Conservation (phyloP, 1,140 invertebrate species). For the Chironomus striatipennis region DNA sequence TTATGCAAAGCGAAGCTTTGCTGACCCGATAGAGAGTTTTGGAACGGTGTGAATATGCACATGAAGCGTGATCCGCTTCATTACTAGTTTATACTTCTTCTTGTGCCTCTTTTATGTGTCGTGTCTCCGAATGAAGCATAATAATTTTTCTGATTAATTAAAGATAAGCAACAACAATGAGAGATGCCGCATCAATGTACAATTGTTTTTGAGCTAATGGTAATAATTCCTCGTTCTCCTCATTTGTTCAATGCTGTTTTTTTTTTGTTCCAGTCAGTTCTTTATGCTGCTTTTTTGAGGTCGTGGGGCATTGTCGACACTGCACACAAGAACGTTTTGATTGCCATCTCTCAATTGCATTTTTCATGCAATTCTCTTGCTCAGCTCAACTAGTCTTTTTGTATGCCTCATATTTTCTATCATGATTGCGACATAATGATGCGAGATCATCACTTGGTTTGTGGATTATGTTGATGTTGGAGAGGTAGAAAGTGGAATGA, state of each 20-base stretch:
- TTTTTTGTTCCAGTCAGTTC: too few species aligned
- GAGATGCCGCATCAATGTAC: neutral
- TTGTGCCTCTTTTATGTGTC: too few species aligned
- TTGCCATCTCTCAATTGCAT: neutral
- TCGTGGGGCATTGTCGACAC: neutral
- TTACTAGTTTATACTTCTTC: too few species aligned
- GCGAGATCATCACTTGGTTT: neutral
- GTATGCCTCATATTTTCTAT: too few species aligned
- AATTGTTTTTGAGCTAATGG: neutral
- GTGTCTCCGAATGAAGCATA: neutral
- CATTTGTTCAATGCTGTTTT: too few species aligned
- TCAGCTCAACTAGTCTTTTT: neutral
- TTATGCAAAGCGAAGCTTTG: too few species aligned
- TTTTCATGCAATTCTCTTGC: neutral
- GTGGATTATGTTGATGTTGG: neutral
- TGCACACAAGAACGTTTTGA: neutral
- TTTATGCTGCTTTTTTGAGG: neutral
- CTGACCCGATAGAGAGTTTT: too few species aligned
- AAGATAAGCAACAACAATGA: neutral
- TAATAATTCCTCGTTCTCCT: neutral
- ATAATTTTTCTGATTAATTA: constrained; percentile 4
- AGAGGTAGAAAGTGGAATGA: neutral
- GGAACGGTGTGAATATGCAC: too few species aligned
- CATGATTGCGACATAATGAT: neutral
- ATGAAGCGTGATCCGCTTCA: too few species aligned